Evolutionary conservation across 1,140 invertebrate genomes (phyloP).

Genomic region (Leptinotarsa undecemlineata): DNA sequence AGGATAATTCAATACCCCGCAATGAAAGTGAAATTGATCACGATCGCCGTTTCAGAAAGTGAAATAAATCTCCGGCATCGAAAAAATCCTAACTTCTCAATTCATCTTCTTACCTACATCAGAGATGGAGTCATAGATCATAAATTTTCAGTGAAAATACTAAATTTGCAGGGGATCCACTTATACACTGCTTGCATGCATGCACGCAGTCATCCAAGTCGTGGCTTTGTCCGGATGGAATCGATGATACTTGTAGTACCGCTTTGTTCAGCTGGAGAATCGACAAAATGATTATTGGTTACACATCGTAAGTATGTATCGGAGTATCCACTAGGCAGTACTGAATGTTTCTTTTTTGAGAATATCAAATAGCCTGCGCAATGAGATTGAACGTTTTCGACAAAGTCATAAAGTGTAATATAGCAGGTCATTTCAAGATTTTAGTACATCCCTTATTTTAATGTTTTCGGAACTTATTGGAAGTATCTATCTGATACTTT

Average conservation of each 20-base stretch:
- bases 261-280: conserved; percentile 13
- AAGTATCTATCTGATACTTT: too few species aligned
- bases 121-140: conserved; percentile 21
- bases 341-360: neutral
- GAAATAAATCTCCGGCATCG: conserved; percentile 22
- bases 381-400: neutral
- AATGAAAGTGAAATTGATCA: conserved; percentile 13
- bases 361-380: neutral
- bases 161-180: conserved; percentile 23
- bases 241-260: neutral
- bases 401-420: too few species aligned
- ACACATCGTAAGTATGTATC: conserved; percentile 12
- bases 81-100: conserved; percentile 22
- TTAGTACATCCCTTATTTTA: too few species aligned
- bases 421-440: too few species aligned
- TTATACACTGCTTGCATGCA: conserved; percentile 9
- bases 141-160: conserved; percentile 23
- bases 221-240: neutral
- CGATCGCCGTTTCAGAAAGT: conserved; percentile 11
- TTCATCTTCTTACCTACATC: conserved; percentile 24
- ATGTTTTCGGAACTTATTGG: too few species aligned
- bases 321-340: conserved; percentile 5
- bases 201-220: neutral
- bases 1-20: neutral
- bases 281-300: conserved; percentile 28